These are phyloP conservation scores for Penaeus vannamei DNA, from an alignment of 1,140 invertebrate genomes.

Conservation along the genomic window DNA sequence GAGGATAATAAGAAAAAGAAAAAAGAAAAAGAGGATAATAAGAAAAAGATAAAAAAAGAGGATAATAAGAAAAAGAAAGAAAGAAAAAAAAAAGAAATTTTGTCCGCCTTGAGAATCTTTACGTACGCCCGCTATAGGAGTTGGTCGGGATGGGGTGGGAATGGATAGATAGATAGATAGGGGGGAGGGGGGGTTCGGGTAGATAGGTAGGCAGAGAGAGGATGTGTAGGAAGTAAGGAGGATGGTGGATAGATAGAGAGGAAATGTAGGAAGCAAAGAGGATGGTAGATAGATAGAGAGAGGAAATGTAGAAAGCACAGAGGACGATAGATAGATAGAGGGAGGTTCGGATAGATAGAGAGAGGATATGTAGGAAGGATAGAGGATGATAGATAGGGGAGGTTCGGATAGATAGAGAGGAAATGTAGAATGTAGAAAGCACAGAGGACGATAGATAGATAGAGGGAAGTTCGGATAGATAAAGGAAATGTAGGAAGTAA, in stretches of 20 bases:
- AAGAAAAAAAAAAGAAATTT: no score
- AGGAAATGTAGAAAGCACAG: background rate
- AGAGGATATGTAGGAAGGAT: background rate
- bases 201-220: no score
- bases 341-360: background rate
- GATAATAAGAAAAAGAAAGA: no score
- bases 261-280: background rate
- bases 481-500: background rate
- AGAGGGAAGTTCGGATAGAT: background rate
- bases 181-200: background rate
- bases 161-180: background rate
- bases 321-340: background rate
- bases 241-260: background rate
- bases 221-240: background rate
- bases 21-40: no score
- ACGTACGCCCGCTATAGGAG: no score
- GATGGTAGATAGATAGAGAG: background rate
- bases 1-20: no score
- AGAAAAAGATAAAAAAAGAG: no score
- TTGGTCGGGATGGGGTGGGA: no score
- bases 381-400: background rate
- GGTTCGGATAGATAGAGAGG: background rate
- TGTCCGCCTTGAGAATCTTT: no score
- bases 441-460: background rate
- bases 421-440: background rate